These are phyloP conservation scores for Gorsachius magnificus DNA, from an alignment of 2,797 vertebrate species.

Conservation along the genomic window DNA sequence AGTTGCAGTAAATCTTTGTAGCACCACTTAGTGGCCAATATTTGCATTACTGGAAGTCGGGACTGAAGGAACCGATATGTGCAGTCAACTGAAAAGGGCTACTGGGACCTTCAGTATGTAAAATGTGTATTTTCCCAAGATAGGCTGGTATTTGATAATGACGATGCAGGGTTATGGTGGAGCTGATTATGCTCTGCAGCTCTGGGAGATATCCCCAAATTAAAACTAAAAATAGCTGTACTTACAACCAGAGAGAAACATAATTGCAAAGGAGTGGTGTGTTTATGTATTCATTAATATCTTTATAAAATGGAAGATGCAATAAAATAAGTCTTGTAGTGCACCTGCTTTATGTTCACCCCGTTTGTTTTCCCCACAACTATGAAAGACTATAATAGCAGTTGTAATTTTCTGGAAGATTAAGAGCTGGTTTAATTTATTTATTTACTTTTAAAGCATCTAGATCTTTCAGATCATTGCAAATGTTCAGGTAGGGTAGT, in stretches of 20 bases:
- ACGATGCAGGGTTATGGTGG: constrained; percentile 23
- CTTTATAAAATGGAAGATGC: constrained; percentile 21
- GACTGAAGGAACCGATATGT: neutral
- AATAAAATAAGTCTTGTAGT: neutral
- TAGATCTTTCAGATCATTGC: neutral
- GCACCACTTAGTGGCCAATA: constrained; percentile 6
- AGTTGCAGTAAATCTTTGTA: neutral
- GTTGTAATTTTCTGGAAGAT: neutral
- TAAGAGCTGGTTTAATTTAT: neutral
- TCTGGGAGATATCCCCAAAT: constrained; percentile 49
- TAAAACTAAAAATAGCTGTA: constrained; percentile 58
- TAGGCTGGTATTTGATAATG: neutral
- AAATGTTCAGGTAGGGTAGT: neutral
- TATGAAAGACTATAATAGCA: neutral
- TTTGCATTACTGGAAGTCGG: neutral
- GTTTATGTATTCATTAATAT: constrained; percentile 17
- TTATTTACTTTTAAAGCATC: neutral
- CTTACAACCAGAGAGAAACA: constrained; percentile 19
- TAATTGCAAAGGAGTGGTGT: constrained; percentile 32
- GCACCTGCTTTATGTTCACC: constrained; percentile 1
- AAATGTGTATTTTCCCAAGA: constrained; percentile 25
- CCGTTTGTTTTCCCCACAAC: neutral
- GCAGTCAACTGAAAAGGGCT: neutral
- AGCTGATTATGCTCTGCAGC: constrained; percentile 26
- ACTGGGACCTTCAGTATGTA: neutral